phyloP scores from a whole-genome alignment of 1,140 invertebrate species.

The Magallana angulata region DNA sequence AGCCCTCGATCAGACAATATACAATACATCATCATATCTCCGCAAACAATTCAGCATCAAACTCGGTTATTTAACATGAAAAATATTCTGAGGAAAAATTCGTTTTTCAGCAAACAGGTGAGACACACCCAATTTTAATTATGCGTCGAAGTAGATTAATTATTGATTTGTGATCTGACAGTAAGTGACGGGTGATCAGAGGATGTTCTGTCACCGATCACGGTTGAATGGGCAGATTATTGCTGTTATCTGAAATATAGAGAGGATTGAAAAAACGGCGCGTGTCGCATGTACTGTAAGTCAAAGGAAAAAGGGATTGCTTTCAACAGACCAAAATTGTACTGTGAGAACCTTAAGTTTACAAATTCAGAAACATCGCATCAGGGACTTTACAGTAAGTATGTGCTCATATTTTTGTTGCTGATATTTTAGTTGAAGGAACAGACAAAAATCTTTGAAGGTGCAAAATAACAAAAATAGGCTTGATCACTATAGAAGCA shows the following conservation, averaged over 20 bases:
- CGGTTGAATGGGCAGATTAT: background rate
- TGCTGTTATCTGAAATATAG: background rate
- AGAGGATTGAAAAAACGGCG: background rate
- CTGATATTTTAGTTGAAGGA: too few species aligned
- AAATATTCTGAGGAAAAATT: conserved; percentile 27
- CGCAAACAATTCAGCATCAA: background rate
- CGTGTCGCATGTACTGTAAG: background rate
- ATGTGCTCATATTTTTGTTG: too few species aligned
- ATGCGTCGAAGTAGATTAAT: too few species aligned
- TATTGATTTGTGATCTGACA: too few species aligned
- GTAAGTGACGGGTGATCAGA: background rate
- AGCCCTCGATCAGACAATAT: background rate
- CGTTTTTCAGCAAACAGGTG: background rate
- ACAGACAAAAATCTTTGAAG: too few species aligned
- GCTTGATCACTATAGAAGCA: too few species aligned
- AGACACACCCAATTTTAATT: background rate
- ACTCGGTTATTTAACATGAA: background rate
- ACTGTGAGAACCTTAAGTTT: too few species aligned
- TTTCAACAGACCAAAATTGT: too few species aligned
- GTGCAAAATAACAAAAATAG: too few species aligned
- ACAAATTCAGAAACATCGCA: too few species aligned
- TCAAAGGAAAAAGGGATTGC: too few species aligned
- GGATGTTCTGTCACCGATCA: background rate
- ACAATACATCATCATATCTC: background rate
- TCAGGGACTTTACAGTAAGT: too few species aligned